A percentile compares a stretch with the other conserved stretches of the same genome.
Conservation (phyloP, 2,113 vertebrate species). For the Felis catus region F.catus_Fca126_mat1.0 CM031426.1:18152501-18153000, state of each 20-base stretch:
- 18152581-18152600: too few species aligned
- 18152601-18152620: too few species aligned
- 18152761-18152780: background rate
- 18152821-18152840: background rate
- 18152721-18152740: background rate
- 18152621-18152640: too few species aligned
- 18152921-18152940: background rate
- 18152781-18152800: background rate
- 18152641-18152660: too few species aligned
- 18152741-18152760: background rate
- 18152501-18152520: background rate
- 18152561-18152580: too few species aligned
- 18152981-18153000: background rate
- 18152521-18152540: background rate
- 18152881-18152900: background rate
- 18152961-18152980: background rate
- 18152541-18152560: too few species aligned
- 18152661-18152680: too few species aligned
- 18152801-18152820: background rate
- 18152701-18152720: too few species aligned
- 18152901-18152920: background rate
- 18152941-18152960: background rate
- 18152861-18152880: background rate
- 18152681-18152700: too few species aligned
- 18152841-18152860: background rate